These are phyloP conservation scores for Sturnira hondurensis DNA, from an alignment of 2,113 vertebrate species.

Conservation along the genomic window DNA sequence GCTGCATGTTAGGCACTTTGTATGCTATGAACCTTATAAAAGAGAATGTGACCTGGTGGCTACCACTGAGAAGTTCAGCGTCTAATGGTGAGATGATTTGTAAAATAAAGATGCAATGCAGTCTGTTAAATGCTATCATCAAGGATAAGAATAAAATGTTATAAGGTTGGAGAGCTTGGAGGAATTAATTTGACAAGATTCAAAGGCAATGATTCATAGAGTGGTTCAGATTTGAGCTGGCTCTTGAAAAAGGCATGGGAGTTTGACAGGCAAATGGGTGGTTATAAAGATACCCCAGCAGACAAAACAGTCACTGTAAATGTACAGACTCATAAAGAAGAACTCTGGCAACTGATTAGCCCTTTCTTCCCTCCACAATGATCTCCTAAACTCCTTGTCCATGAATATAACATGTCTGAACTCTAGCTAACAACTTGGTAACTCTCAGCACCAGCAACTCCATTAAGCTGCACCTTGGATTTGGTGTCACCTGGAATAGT, in stretches of 20 bases:
- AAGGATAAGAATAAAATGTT: conserved; percentile 56
- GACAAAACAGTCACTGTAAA: conserved; percentile 49
- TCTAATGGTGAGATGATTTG: conserved; percentile 8
- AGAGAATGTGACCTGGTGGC: background rate
- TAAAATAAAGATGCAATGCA: conserved; percentile 54
- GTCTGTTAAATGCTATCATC: conserved; percentile 43
- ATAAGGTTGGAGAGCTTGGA: conserved; percentile 48
- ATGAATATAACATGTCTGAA: background rate
- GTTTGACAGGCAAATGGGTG: conserved; percentile 65
- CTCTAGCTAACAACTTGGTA: conserved; percentile 1
- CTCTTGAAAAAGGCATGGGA: conserved; percentile 51
- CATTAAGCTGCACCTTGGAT: background rate
- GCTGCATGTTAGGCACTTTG: background rate
- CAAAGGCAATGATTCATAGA: conserved; percentile 60
- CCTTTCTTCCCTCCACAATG: background rate
- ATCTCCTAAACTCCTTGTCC: conserved; percentile 18
- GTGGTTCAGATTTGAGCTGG: conserved; percentile 52
- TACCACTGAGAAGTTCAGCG: conserved; percentile 11
- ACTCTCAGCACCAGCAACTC: background rate
- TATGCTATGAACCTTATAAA: background rate
- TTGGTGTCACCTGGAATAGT: background rate
- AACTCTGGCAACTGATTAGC: conserved; percentile 40
- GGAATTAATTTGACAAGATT: conserved; percentile 67
- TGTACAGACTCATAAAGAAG: conserved; percentile 31
- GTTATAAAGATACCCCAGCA: conserved; percentile 62